These are phyloP conservation scores for Eulimnadia texana DNA, from an alignment of 1,140 invertebrate species.

Conservation along the genomic window DNA sequence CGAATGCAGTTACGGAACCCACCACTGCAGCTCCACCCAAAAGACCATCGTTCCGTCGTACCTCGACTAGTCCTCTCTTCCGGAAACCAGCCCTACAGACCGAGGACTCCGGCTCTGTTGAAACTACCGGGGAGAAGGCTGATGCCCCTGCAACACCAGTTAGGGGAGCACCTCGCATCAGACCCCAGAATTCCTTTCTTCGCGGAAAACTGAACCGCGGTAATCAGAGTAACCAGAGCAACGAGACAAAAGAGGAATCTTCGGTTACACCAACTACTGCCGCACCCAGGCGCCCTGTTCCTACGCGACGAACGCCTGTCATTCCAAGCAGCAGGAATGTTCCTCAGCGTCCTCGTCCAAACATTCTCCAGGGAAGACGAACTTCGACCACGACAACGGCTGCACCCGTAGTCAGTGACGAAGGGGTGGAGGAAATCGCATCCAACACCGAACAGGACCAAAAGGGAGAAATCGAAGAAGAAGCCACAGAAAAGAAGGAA, in stretches of 20 bases:
- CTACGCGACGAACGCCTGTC: neutral
- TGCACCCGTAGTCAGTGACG: neutral
- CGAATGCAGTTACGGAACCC: neutral
- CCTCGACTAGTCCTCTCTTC: neutral
- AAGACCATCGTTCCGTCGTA: neutral
- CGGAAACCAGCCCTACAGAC: neutral
- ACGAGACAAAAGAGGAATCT: neutral
- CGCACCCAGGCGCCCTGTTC: neutral
- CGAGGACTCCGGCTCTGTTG: neutral
- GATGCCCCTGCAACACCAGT: neutral
- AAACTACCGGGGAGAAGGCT: neutral
- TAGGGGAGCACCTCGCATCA: neutral
- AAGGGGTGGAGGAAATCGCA: neutral
- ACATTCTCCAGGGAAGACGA: constrained; percentile 3
- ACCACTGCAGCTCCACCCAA: neutral
- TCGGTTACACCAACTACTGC: neutral
- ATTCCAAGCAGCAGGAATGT: neutral
- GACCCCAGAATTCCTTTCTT: neutral
- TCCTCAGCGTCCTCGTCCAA: neutral
- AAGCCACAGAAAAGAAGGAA: too few relatives aligned
- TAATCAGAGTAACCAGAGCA: neutral
- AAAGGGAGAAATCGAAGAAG: too few relatives aligned
- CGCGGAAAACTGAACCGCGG: neutral
- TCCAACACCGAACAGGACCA: too few relatives aligned
- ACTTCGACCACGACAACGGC: neutral